A percentile compares a stretch with the other conserved stretches of the same genome.
Conservation (phyloP, 2,113 vertebrate genomes). For the Trogon surrucura region DNA sequence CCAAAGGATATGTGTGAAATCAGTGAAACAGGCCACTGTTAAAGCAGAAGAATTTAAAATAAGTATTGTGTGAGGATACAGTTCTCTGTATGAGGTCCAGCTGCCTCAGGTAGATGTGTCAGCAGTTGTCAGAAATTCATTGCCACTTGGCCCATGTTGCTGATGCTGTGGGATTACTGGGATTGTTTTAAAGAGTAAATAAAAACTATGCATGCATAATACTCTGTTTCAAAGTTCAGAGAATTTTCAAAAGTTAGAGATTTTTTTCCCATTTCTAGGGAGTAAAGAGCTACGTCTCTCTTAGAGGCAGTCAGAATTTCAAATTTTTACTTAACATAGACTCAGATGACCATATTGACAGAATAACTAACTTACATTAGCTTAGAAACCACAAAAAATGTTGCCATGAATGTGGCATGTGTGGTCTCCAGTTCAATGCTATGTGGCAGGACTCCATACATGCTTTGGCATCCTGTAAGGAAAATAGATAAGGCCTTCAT, state of each 20-base stretch:
- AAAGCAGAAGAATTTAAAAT: background rate
- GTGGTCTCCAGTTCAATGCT: background rate
- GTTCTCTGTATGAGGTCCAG: background rate
- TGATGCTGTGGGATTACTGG: background rate
- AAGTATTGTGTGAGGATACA: background rate
- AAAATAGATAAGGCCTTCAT: background rate
- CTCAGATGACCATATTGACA: background rate
- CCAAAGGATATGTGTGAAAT: background rate
- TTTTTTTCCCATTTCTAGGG: background rate
- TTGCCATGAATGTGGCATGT: background rate
- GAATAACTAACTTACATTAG: rapidly evolving
- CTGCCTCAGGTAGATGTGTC: background rate
- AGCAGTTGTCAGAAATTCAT: background rate
- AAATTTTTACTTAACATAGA: background rate
- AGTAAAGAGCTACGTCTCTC: background rate
- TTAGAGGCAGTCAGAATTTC: background rate
- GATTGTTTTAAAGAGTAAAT: background rate
- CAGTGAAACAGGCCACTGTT: background rate
- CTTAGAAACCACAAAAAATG: background rate
- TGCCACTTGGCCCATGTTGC: background rate
- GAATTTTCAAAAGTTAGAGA: background rate
- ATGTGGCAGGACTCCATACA: background rate
- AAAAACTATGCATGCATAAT: background rate
- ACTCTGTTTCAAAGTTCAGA: background rate
- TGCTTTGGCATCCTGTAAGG: background rate